These are phyloP conservation scores for Oscarella lobularis DNA, from an alignment of 37 sponge, comb jelly and placozoan genomes.

Conservation along the genomic window DNA sequence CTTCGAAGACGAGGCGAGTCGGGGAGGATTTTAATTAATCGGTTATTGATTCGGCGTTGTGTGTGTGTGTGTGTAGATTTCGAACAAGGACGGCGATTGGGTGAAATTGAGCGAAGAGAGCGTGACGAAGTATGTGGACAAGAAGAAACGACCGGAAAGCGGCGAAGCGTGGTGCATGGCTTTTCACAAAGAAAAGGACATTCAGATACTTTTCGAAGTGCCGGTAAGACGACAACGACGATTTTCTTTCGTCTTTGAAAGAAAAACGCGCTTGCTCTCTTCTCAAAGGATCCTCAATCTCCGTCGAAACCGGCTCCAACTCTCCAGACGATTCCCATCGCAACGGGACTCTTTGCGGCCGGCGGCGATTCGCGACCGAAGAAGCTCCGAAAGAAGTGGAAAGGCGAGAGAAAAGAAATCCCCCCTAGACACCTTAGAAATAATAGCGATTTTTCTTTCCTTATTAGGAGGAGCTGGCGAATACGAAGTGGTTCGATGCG, in stretches of 20 bases:
- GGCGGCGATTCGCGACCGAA: background rate
- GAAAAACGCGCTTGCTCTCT: too few relatives aligned
- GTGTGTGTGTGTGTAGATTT: too few relatives aligned
- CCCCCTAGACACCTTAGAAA: background rate
- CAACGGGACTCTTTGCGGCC: background rate
- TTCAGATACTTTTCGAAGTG: background rate
- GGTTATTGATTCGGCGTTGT: too few relatives aligned
- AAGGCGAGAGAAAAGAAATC: background rate
- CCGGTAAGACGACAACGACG: too few relatives aligned
- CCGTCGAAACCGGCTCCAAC: too few relatives aligned
- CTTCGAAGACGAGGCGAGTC: background rate
- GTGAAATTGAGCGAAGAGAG: background rate
- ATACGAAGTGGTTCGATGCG: conserved; percentile 89
- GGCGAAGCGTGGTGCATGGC: background rate
- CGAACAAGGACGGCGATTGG: conserved; percentile 2
- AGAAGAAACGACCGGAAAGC: background rate
- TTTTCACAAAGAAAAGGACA: background rate
- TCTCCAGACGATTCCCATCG: background rate
- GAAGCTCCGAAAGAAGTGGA: background rate
- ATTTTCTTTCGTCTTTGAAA: too few relatives aligned
- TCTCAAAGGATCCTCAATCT: too few relatives aligned
- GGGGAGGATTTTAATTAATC: too few relatives aligned
- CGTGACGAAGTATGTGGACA: background rate
- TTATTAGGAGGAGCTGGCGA: conserved; percentile 55
- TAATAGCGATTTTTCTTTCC: background rate